Base-by-base conservation (phyloP, 92 coral and sea anemone genomes). In the Palythoa caribaeorum region DNA sequence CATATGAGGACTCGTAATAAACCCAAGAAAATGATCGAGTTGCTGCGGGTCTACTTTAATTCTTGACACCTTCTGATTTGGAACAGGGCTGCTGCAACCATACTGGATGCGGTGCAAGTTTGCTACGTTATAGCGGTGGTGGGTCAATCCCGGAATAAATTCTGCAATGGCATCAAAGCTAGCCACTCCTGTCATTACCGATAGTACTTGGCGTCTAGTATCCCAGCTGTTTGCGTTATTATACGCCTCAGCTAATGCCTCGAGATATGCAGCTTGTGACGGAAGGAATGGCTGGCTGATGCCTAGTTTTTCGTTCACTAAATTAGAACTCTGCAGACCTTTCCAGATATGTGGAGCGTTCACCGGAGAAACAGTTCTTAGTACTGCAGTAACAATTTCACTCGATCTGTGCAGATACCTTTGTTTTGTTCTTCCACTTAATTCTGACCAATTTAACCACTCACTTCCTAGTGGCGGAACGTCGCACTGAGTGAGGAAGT, bases 1-100 rank as follows among this genome's bases (percentile, higher is more conserved):
- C 77, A 88, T 79, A 73, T 88, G 77, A 40, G 91, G 91, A 73
- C 87, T 88, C 57, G 57, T 52, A 52, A 52, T 52, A 13, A 52
- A 52, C 57, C 57, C 57, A 7, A 52, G 13, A 52, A 88, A 88
- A 88, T 79, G 88, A 73, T 88, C 57, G 57, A 52, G 57, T 52
- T 52, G 57, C 57, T 52, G 57, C 57, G 13, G 57, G 13, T 52
- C 57, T 44, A 88, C 90, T 77, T 78, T 69, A 78, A 88, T 79
- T 80, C 90, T 80, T 53, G 91, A 57, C 38, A 78, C 71, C 80
- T 73, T 88, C 81, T 60, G 53, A 38, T 63, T 83, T 55, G 79
- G 72, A 70, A 88, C 53, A 63, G 91, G 88, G 48, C 80, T 83
- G 40, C 91, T 87, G 77, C 72, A 78, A 63, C 90, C 90, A 79